Base-by-base conservation (phyloP, 2,113 vertebrate species). In the Epinephelus fuscoguttatus region DNA sequence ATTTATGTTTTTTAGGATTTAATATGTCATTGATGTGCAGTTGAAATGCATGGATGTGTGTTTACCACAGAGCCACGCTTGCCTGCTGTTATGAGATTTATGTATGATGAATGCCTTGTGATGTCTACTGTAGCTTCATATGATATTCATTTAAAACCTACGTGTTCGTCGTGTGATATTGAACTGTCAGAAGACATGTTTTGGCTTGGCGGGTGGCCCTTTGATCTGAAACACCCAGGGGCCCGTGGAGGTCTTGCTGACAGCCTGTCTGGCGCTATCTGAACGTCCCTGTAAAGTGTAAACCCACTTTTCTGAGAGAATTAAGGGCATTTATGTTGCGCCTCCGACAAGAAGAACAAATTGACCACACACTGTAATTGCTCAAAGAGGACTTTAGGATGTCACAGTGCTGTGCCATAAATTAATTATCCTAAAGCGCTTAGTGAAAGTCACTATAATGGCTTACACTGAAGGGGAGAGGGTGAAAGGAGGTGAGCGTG, bases 361-460 rank as follows among this genome's bases (percentile, higher is more conserved):
- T 72, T 89, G 85, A 89, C 81, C 84, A 87, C 80, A 78, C 77
- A 33, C 67, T 82, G 64, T 80, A 88, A 89, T 81, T 88, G 77
- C 80, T 90, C 76, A 90, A 75, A 84, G 72, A 85, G 78, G 87
- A 85, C 89, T 91, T 87, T 75, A 70, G 78, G 85, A 83, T 88
- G 88, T 84, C 87, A 91, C 91, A 86, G 87, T 74, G 71, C 72
- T 75, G 76, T 80, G 79, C 87, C 85, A 85, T 89, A 80, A 91
- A 92, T 93, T 75, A 89, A 93, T 93, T 90, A 88, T 72, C 78
- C 85, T 88, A 89, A 92, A 90, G 91, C 68, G 80, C 85, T 93
- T 89, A 88, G 76, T 88, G 82, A 75, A 86, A 90, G 87, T 89
- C 75, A 87, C 78, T 72, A 76, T 85, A 80, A 91, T 83, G 74